Conservation (phyloP, 92 coral and sea anemone species). For the Pocillopora meandrina region DNA sequence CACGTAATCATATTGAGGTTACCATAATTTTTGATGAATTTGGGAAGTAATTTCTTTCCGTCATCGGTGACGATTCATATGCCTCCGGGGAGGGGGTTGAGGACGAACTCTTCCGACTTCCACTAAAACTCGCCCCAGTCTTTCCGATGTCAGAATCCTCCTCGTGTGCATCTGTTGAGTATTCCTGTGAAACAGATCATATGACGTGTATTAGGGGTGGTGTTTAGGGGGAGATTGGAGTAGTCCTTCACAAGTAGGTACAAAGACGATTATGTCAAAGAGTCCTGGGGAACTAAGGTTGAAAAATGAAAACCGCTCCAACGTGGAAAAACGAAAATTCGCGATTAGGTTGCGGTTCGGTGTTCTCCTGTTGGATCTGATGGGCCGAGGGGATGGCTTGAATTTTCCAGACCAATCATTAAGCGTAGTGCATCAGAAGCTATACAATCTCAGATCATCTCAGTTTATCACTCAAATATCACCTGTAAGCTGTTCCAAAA, state of each 20-base stretch:
- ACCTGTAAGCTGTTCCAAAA: no score
- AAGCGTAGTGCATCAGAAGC: no score
- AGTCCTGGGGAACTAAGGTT: no score
- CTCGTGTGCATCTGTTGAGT: conserved; percentile 18
- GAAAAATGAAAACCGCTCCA: no score
- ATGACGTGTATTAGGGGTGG: not conserved
- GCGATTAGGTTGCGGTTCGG: no score
- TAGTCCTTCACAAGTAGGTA: not conserved
- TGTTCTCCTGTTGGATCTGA: no score
- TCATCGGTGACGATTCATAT: conserved; percentile 74
- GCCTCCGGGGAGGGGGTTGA: conserved; percentile 71
- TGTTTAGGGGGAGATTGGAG: not conserved
- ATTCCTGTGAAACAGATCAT: conserved; percentile 9
- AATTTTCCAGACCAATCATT: no score
- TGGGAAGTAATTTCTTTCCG: conserved; percentile 42
- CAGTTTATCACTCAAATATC: no score
- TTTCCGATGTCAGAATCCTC: not conserved
- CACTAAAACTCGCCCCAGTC: conserved; percentile 2
- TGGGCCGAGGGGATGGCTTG: no score
- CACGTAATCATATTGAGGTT: conserved; percentile 44
- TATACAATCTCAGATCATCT: no score
- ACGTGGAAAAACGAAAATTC: no score
- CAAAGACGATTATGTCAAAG: no score
- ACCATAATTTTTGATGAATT: conserved; percentile 53
- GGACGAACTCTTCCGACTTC: conserved; percentile 46